Evolutionary conservation across 2,113 vertebrate species (phyloP).

Genomic region (Speoplatyrhinus poulsoni): DNA sequence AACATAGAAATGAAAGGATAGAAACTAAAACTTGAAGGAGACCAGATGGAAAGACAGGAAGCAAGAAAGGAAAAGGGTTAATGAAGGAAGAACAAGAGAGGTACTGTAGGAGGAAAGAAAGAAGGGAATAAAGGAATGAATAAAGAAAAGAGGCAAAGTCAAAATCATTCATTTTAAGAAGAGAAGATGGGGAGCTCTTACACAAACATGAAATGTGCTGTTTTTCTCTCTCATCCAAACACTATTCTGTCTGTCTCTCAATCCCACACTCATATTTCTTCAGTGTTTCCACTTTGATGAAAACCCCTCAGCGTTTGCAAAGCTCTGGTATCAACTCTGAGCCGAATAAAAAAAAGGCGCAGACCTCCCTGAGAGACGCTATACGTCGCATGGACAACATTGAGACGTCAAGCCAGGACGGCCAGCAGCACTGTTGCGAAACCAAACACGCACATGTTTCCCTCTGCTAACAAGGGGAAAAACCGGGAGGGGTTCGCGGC

Average conservation of each 20-base stretch:
- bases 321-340: slow-evolving; percentile 70
- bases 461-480: slow-evolving; percentile 66
- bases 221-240: neutral
- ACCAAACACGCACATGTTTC: slow-evolving; percentile 66
- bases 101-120: neutral
- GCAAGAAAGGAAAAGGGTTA: neutral
- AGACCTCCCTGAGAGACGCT: slow-evolving; percentile 66
- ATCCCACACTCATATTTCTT: neutral
- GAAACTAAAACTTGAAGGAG: neutral
- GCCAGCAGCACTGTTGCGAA: slow-evolving; percentile 68
- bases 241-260: neutral
- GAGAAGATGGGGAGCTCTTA: neutral
- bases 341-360: slow-evolving; percentile 70
- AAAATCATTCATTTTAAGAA: neutral
- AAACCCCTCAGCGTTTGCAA: slow-evolving; percentile 56
- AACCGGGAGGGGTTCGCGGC: slow-evolving; percentile 16
- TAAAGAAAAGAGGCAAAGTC: neutral
- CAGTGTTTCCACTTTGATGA: slow-evolving; percentile 37
- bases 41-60: neutral
- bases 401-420: slow-evolving; percentile 72
- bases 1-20: neutral
- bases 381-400: slow-evolving; percentile 68
- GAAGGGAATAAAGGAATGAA: neutral
- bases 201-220: neutral
- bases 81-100: neutral